These are phyloP conservation scores for Umimayanthus kanabou DNA, from an alignment of 92 coral and sea anemone genomes.

Conservation along the genomic window DNA sequence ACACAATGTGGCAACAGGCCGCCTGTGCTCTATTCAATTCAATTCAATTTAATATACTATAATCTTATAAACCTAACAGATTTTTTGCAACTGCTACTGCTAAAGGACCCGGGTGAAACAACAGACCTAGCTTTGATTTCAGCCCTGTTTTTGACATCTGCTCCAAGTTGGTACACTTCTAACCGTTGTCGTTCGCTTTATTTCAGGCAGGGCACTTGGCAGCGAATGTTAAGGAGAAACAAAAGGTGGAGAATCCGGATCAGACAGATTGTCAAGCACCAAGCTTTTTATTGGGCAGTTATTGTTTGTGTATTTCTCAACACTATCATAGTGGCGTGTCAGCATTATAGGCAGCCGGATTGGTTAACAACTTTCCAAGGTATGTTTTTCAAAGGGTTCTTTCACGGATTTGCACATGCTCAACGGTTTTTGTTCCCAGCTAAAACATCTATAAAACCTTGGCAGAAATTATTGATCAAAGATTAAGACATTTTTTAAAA, in stretches of 20 bases:
- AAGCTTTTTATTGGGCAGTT: constrained; percentile 95
- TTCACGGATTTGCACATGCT: neutral
- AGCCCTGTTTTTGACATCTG: neutral
- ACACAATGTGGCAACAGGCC: too few species aligned
- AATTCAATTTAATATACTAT: too few species aligned
- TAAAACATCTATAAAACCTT: too few species aligned
- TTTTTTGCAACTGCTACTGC: neutral
- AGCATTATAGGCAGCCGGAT: constrained; percentile 80
- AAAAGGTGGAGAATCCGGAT: constrained; percentile 95
- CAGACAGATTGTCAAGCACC: constrained; percentile 94
- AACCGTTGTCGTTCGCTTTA: neutral
- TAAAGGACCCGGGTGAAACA: neutral
- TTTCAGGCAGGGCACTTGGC: constrained; percentile 76
- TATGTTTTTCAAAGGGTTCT: constrained; percentile 1
- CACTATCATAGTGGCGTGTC: constrained; percentile 87
- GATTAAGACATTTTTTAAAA: too few species aligned
- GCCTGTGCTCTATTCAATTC: too few species aligned
- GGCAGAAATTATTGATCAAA: too few species aligned
- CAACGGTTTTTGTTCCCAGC: neutral
- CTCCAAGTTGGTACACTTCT: neutral
- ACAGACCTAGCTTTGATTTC: neutral
- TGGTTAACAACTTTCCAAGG: constrained; percentile 96
- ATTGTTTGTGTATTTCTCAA: constrained; percentile 94
- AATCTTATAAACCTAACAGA: too few species aligned
- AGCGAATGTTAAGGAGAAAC: constrained; percentile 76